Evolutionary conservation across 2,113 vertebrate species (phyloP).

Genomic region (Takifugu flavidus): DNA sequence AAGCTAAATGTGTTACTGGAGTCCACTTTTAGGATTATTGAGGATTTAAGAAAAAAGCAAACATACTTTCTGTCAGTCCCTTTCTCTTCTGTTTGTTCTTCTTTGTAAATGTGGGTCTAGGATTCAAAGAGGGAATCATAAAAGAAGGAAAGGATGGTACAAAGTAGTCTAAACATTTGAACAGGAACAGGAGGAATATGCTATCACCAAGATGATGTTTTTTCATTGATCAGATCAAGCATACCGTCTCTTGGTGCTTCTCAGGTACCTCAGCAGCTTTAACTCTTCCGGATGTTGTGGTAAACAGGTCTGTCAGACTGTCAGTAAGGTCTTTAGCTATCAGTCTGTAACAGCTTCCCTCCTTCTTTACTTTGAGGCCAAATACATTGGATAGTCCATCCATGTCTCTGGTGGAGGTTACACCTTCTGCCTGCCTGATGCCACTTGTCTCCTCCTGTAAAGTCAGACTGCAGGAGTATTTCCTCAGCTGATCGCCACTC

Average conservation of each 20-base stretch:
- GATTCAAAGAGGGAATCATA: neutral
- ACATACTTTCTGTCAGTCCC: slow-evolving; percentile 81
- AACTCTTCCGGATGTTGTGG: slow-evolving; percentile 48
- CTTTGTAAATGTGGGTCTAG: slow-evolving; percentile 63
- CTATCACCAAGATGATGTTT: too few species aligned
- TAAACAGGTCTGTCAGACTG: slow-evolving; percentile 79
- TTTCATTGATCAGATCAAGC: neutral
- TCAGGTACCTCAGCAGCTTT: slow-evolving; percentile 3
- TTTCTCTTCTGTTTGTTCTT: slow-evolving; percentile 75
- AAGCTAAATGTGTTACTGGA: neutral
- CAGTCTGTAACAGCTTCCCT: slow-evolving; percentile 86
- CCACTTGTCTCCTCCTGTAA: slow-evolving; percentile 77
- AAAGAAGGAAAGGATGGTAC: too few species aligned
- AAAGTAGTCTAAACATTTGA: too few species aligned
- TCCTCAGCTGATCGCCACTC: slow-evolving; percentile 69
- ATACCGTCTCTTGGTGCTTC: slow-evolving; percentile 48
- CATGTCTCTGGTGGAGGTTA: slow-evolving; percentile 68
- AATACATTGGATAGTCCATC: slow-evolving; percentile 88
- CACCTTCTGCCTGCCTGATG: slow-evolving; percentile 74
- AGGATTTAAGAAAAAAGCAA: neutral
- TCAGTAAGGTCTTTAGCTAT: slow-evolving; percentile 82
- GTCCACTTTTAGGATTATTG: neutral
- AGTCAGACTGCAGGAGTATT: slow-evolving; percentile 62
- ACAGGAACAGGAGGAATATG: too few species aligned
- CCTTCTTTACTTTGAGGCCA: slow-evolving; percentile 86